A percentile compares a stretch with the other conserved stretches of the same genome.
Evolutionary conservation across 1,140 invertebrate species (phyloP).

Genomic region (Drosophila kanapiae): DNA sequence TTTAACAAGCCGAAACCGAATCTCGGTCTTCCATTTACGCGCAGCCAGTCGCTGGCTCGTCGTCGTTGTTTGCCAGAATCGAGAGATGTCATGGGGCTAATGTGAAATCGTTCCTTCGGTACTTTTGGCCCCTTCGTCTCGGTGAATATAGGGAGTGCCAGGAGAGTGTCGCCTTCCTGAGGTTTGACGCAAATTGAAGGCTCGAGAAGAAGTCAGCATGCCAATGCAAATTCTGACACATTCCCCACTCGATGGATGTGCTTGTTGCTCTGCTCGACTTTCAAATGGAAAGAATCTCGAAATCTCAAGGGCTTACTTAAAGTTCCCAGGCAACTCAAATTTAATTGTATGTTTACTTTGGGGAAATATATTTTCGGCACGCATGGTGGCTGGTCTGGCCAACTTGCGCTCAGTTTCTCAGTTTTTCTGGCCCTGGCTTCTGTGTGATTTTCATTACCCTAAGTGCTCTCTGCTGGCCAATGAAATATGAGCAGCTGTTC

Average conservation of each 20-base stretch:
- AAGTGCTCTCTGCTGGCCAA: slow-evolving; percentile 28
- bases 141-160: not conserved
- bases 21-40: slow-evolving; percentile 51
- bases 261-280: slow-evolving; percentile 18
- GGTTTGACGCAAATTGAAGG: slow-evolving; percentile 73
- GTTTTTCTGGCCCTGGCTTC: slow-evolving; percentile 11
- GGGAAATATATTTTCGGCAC: slow-evolving; percentile 22
- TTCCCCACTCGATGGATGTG: slow-evolving; percentile 13
- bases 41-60: slow-evolving; percentile 4
- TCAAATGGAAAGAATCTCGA: slow-evolving; percentile 23
- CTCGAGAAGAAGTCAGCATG: slow-evolving; percentile 24
- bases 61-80: slow-evolving; percentile 27
- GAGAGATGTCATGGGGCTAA: slow-evolving; percentile 75
- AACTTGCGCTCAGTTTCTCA: slow-evolving; percentile 11
- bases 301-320: slow-evolving; percentile 28
- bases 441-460: slow-evolving; percentile 47
- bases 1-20: slow-evolving; percentile 77
- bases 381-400: slow-evolving; percentile 11
- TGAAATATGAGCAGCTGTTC: slow-evolving; percentile 38
- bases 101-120: slow-evolving; percentile 49
- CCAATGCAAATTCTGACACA: slow-evolving; percentile 34
- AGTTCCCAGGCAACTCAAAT: slow-evolving; percentile 25
- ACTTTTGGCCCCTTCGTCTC: slow-evolving; percentile 2
- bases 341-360: slow-evolving; percentile 30
- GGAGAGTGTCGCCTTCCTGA: slow-evolving; percentile 39